Evolutionary conservation across 2,113 vertebrate species (phyloP), one percentile per base, ranked within the genome.

Genomic region (Tupaia tana): DNA sequence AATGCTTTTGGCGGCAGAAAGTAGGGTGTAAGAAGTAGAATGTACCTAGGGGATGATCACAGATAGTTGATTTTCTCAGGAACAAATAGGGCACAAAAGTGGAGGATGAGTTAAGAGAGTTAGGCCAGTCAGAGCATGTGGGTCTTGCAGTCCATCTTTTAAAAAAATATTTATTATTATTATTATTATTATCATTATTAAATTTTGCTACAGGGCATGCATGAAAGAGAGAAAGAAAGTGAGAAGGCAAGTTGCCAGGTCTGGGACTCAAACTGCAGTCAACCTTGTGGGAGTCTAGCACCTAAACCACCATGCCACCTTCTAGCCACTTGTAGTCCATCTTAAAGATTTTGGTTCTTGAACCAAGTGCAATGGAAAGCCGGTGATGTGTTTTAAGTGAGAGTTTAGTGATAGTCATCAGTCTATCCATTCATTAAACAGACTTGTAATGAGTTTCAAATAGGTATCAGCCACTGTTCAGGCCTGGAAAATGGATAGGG

Each of bases 11-110:
- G 24, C 54, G n/a, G 22, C 87, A 43, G 59, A 18, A 3, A 13
- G 59, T 64, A 34, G 59, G 31, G 19, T 63, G 18, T 79, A 73
- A 61, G 73, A 69, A 88, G 18, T 34, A 69, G 34, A 92, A 80
- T 11, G 34, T 84, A 63, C 79, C 67, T 69, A 74, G 18, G 54
- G 34, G 91, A 85, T 56, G 52, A 61, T 34, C 27, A 61, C 3
- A 86, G n/a, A n/a, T 70, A n/a, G 16, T 70, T 93, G 87, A 63
- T 89, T 94, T 91, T 85, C 80, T 92, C 22, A 61, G 67, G 67
- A 24, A 31, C 73, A 80, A 74, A 88, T 61, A 29, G 73, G 59
- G 31, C 66, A 79, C 66, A 83, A 87, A 69, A 67, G 22, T 67
- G 2, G 20, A 8, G 52, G 78, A 84, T 71, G 71, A 78, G n/a